These are phyloP conservation scores for Caenorhabditis sp. DNA, from an alignment of 2,888 invertebrate species.

Conservation along the genomic window DNA sequence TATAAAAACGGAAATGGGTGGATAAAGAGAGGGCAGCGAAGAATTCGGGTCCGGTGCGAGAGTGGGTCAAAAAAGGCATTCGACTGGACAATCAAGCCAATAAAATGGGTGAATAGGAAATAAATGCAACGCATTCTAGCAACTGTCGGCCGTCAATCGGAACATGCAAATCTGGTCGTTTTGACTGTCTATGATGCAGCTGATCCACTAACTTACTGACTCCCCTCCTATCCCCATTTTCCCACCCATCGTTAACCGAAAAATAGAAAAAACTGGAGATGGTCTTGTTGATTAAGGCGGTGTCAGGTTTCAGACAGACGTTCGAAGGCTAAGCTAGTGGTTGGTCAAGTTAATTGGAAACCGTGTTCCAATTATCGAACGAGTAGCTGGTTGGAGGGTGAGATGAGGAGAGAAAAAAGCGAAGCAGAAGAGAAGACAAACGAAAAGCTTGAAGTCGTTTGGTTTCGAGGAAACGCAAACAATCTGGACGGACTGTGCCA, in stretches of 20 bases:
- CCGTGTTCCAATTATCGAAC: slow-evolving; percentile 59
- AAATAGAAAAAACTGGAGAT: neutral
- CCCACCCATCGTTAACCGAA: slow-evolving; percentile 18
- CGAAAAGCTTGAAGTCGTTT: slow-evolving; percentile 44
- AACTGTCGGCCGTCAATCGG: slow-evolving; percentile 54
- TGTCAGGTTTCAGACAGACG: slow-evolving; percentile 55
- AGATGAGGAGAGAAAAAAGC: slow-evolving; percentile 11
- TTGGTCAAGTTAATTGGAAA: slow-evolving; percentile 58
- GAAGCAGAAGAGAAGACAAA: slow-evolving; percentile 47
- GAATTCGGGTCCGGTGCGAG: slow-evolving; percentile 25
- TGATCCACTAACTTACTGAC: slow-evolving; percentile 25
- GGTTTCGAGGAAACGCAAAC: slow-evolving; percentile 53
- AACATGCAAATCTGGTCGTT: slow-evolving; percentile 58
- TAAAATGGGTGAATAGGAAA: slow-evolving; percentile 51
- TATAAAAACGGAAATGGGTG: slow-evolving; percentile 4
- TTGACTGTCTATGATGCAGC: slow-evolving; percentile 39
- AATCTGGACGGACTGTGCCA: slow-evolving; percentile 54
- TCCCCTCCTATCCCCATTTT: neutral
- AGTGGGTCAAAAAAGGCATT: slow-evolving; percentile 61
- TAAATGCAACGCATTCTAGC: slow-evolving; percentile 60
- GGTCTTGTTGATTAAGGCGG: slow-evolving; percentile 43
- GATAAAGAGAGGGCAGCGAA: slow-evolving; percentile 8
- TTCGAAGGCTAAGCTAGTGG: slow-evolving; percentile 22
- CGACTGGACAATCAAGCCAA: slow-evolving; percentile 54
- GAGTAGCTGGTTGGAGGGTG: slow-evolving; percentile 26